These are phyloP conservation scores for Neodon shergylaensis DNA, from an alignment of 2,113 vertebrate genomes.

Conservation along the genomic window DNA sequence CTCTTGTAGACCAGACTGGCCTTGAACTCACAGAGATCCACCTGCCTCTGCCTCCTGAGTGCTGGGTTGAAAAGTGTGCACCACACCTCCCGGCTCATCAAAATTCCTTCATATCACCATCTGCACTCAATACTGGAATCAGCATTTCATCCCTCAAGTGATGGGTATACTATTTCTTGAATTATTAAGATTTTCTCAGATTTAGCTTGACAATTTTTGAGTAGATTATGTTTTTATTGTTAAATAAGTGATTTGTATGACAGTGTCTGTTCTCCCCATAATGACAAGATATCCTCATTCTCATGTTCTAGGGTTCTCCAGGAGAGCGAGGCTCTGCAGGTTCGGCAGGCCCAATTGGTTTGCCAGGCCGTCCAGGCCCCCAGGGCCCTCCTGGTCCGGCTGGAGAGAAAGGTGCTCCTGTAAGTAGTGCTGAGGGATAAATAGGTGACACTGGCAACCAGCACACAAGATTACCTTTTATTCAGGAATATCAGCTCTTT, in stretches of 20 bases:
- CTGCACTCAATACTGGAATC: background rate
- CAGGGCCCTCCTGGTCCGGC: conserved; percentile 96
- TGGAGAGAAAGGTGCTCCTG: conserved; percentile 97
- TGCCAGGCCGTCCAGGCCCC: conserved; percentile 94
- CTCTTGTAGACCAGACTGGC: too few relatives aligned
- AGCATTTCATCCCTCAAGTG: background rate
- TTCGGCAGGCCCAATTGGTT: conserved; percentile 94
- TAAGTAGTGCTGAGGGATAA: conserved; percentile 85
- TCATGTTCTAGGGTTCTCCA: conserved; percentile 92
- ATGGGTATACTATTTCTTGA: background rate
- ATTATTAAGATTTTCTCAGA: background rate
- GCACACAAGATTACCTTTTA: conserved; percentile 54
- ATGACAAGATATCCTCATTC: background rate
- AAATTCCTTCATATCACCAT: background rate
- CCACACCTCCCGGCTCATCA: background rate
- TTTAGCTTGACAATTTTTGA: background rate
- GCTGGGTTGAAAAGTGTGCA: too few relatives aligned
- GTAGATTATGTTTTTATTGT: background rate
- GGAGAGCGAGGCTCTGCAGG: conserved; percentile 96
- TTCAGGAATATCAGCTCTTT: conserved; percentile 54
- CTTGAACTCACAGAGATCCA: too few relatives aligned
- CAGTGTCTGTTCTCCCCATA: background rate
- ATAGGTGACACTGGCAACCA: background rate
- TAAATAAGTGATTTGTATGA: background rate
- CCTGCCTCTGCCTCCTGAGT: too few relatives aligned